Base-by-base conservation (phyloP, 2,113 vertebrate genomes). In the Pionites leucogaster region DNA sequence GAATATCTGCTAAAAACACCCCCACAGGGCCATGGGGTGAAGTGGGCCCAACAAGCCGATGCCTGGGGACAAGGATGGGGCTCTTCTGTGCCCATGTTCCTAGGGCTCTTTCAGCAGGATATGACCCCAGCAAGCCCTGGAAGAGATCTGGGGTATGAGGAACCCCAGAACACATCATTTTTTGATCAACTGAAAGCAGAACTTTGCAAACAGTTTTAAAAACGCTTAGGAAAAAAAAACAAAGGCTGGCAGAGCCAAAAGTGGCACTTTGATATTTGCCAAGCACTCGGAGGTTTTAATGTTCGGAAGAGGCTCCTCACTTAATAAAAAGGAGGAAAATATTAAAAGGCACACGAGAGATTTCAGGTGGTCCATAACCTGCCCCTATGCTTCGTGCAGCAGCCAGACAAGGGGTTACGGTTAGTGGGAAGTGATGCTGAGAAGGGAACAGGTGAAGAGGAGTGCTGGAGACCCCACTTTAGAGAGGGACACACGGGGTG, bases 321-420 rank as follows among this genome's bases (percentile, higher is more conserved):
- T 49, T 59, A 53, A 55, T 10, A 52, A 90, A 74, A 81, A 33
- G 9, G 20, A 74, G 12, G 53, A 35, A 91, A 79, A 71, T 16
- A 59, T 29, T 42, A 28, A 80, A 82, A 92, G 22, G 37, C n/a
- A 57, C 7, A 3, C 2, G 19, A 67, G 52, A 55, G 16, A 27
- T 63, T 79, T 78, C 71, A 63, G 31, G 31, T 59, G 62, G 46
- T 59, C 65, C 50, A 2, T 27, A 55, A 75, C 46, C 49, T 16
- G 7, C 10, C 35, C 10, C 60, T 46, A 14, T 35, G 12, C 63
- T 55, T n/a, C 81, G 31, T 0, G 0, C 22, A 63, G 50, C 1
- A 1, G 6, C 49, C 11, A 47, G 64, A 25, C 1, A 1, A 1
- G 11, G 8, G 24, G 18, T 3, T 6, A 25, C 0, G 0, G 33